Conservation (phyloP, 2,113 vertebrate genomes). For the Notothenia rossii region DNA sequence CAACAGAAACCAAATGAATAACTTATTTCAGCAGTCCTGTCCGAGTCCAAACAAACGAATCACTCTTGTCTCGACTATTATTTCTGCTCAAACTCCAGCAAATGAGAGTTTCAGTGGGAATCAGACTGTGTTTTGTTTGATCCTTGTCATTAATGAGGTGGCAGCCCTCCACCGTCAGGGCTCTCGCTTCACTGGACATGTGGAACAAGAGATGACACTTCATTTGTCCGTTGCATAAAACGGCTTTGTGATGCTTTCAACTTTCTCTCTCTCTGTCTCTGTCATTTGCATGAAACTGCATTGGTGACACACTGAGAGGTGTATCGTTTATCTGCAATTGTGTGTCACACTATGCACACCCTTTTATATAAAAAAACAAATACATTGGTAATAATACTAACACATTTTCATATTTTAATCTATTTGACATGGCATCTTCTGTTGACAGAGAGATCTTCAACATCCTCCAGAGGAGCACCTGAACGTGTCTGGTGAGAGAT, state of each 20-base stretch:
- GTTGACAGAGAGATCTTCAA: conserved; percentile 54
- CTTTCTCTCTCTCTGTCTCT: not conserved
- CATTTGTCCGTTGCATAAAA: conserved; percentile 51
- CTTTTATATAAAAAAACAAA: not conserved
- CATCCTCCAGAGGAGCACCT: conserved; percentile 20
- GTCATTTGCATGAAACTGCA: conserved; percentile 10
- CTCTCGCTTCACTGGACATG: conserved; percentile 55
- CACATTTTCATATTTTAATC: not conserved
- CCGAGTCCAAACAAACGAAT: conserved; percentile 11
- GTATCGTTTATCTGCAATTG: not conserved
- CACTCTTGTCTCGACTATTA: conserved; percentile 34
- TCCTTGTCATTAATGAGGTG: conserved; percentile 65
- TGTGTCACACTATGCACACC: not conserved
- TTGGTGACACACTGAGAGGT: not conserved
- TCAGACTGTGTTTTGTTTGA: conserved; percentile 54
- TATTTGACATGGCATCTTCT: conserved; percentile 9
- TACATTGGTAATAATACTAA: not conserved
- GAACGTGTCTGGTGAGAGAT: conserved; percentile 37
- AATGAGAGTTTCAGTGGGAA: conserved; percentile 51
- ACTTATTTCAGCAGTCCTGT: conserved; percentile 25
- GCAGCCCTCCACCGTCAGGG: conserved; percentile 37
- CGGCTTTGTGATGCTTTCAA: conserved; percentile 33
- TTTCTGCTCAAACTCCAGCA: conserved; percentile 53
- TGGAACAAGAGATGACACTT: conserved; percentile 46
- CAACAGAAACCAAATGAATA: conserved; percentile 7